phyloP scores from a whole-genome alignment of 2,888 invertebrate species.

The Drosophila meridionalis region DNA sequence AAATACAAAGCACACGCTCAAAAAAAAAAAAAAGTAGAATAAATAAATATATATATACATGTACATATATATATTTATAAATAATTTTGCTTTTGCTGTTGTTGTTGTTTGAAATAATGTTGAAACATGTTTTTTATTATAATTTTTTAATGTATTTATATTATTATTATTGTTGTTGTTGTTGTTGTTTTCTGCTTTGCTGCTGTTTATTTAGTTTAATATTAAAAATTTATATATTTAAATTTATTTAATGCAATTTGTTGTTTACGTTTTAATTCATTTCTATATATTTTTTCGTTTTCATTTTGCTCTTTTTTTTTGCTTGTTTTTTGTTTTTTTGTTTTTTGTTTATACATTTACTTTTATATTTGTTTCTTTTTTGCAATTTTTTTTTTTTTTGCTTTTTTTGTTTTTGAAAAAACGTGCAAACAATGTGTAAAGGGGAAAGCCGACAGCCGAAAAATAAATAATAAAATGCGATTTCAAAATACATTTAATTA shows the following conservation, averaged over 20 bases:
- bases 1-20: slow-evolving; percentile 57
- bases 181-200: slow-evolving; percentile 45
- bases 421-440: slow-evolving; percentile 86
- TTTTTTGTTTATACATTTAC: slow-evolving; percentile 31
- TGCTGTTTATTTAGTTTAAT: slow-evolving; percentile 61
- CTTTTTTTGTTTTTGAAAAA: slow-evolving; percentile 78
- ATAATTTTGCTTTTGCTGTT: slow-evolving; percentile 20
- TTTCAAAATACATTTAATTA: slow-evolving; percentile 70
- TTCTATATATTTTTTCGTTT: slow-evolving; percentile 52
- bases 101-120: slow-evolving; percentile 50
- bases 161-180: slow-evolving; percentile 53
- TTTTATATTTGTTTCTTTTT: slow-evolving; percentile 10
- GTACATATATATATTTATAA: not conserved
- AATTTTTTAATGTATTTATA: slow-evolving; percentile 27
- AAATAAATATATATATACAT: not conserved
- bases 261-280: slow-evolving; percentile 65
- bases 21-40: slow-evolving; percentile 8
- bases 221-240: slow-evolving; percentile 69
- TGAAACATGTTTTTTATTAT: slow-evolving; percentile 41
- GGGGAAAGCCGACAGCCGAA: slow-evolving; percentile 86
- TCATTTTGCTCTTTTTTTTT: slow-evolving; percentile 50
- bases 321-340: slow-evolving; percentile 40
- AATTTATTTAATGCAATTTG: slow-evolving; percentile 73
- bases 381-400: slow-evolving; percentile 32
- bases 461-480: slow-evolving; percentile 75